A percentile compares a stretch with the other conserved stretches of the same genome.
phyloP scores from a whole-genome alignment of 2,113 vertebrate species.

The Falcunculus frontatus region DNA sequence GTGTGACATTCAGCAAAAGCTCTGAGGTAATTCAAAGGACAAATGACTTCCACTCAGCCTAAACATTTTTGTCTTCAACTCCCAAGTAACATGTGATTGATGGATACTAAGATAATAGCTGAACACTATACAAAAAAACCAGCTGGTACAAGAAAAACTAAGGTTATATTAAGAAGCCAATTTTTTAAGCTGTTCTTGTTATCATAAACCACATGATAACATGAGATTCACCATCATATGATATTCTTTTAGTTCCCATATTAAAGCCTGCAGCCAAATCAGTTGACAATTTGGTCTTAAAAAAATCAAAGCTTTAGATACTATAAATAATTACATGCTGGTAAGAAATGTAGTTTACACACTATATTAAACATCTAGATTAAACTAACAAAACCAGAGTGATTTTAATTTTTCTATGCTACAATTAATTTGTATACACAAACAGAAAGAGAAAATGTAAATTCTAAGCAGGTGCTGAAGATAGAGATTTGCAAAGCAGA shows the following conservation, averaged over 20 bases:
- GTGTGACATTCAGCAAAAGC: not conserved
- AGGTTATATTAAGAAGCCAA: not conserved
- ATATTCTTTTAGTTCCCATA: not conserved
- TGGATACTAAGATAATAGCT: not conserved
- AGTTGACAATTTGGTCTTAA: not conserved
- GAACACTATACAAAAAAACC: not conserved
- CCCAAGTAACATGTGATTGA: not conserved
- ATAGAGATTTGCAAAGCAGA: conserved; percentile 15
- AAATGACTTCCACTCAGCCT: not conserved
- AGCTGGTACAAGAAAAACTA: not conserved
- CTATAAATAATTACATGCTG: not conserved
- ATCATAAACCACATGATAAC: not conserved
- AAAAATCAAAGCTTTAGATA: not conserved
- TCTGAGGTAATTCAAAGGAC: not conserved
- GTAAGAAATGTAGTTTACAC: not conserved
- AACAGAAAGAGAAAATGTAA: conserved; percentile 4
- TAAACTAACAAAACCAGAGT: not conserved
- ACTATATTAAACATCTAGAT: not conserved
- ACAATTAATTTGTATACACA: not conserved
- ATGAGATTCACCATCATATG: not conserved
- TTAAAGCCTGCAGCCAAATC: not conserved
- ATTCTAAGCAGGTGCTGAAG: conserved; percentile 6
- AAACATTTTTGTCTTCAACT: not conserved
- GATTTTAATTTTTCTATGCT: not conserved
- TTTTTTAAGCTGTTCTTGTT: not conserved